phyloP scores from a whole-genome alignment of 2,888 invertebrate species.

The Heliconius erato region DNA sequence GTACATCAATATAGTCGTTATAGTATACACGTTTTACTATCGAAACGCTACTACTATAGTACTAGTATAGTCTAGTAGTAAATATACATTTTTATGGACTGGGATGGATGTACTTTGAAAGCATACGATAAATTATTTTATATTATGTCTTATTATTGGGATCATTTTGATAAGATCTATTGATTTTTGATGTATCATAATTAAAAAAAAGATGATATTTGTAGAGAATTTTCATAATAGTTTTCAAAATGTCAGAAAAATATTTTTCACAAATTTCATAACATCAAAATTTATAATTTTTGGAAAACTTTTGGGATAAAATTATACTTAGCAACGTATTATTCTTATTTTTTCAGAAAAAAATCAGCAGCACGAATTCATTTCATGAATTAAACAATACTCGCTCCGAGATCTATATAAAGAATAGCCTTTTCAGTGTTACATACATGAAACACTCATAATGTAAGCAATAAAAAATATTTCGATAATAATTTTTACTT shows the following conservation, averaged over 20 bases:
- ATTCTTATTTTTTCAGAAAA: not conserved
- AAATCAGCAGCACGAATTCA: not conserved
- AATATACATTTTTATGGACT: constrained; percentile 17
- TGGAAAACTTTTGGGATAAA: no score
- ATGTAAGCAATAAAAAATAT: not conserved
- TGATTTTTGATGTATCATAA: not conserved
- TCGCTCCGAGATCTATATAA: not conserved
- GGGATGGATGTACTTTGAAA: not conserved
- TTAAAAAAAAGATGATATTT: not conserved
- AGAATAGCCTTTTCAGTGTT: not conserved
- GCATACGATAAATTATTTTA: constrained; percentile 1
- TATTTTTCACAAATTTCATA: not conserved
- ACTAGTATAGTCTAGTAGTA: not conserved
- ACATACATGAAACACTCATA: not conserved
- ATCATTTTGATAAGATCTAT: not conserved
- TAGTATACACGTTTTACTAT: constrained; percentile 13
- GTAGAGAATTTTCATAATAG: not conserved
- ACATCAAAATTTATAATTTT: no score
- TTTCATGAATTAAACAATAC: not conserved
- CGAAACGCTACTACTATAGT: constrained; percentile 20
- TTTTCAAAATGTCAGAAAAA: not conserved
- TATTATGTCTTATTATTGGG: not conserved
- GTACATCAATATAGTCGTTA: not conserved
- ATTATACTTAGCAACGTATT: not conserved
- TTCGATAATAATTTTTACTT: not conserved